phyloP scores from a whole-genome alignment of 2,888 invertebrate species.

The Philereme vetulata region DNA sequence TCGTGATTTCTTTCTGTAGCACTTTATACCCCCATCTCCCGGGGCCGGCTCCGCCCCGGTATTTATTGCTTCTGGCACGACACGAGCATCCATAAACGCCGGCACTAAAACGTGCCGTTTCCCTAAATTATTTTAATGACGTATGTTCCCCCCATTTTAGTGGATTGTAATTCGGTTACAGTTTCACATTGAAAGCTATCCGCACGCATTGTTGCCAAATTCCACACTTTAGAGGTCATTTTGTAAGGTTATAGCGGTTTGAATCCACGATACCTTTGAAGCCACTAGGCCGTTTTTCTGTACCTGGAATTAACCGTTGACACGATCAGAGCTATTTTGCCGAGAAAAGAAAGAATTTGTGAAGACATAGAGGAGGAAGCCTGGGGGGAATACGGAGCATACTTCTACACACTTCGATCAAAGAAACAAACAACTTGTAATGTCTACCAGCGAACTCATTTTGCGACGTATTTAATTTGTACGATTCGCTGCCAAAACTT shows the following conservation, averaged over 20 bases:
- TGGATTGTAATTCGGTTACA: conserved; percentile 66
- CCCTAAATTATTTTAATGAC: conserved; percentile 76
- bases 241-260: conserved; percentile 25
- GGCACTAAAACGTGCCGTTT: conserved; percentile 73
- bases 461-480: too few relatives aligned
- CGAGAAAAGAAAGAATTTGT: too few relatives aligned
- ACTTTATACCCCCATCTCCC: conserved; percentile 10
- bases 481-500: too few relatives aligned
- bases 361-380: too few relatives aligned
- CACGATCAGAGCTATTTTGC: too few relatives aligned
- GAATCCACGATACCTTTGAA: too few relatives aligned
- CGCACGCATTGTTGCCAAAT: conserved; percentile 55
- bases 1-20: conserved; percentile 14
- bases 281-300: too few relatives aligned
- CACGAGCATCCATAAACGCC: conserved; percentile 66
- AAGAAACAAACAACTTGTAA: too few relatives aligned
- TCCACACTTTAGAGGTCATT: conserved; percentile 29
- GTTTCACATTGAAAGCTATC: conserved; percentile 53
- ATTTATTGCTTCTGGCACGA: conserved; percentile 72
- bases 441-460: too few relatives aligned
- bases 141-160: conserved; percentile 63
- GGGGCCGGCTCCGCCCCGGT: conserved; percentile 51
- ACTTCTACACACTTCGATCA: too few relatives aligned
- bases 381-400: too few relatives aligned
- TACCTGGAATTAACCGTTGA: too few relatives aligned